A percentile compares a stretch with the other conserved stretches of the same genome.
phyloP scores from a whole-genome alignment of 2,888 invertebrate genomes.

The Caenorhabditis sp. region DNA sequence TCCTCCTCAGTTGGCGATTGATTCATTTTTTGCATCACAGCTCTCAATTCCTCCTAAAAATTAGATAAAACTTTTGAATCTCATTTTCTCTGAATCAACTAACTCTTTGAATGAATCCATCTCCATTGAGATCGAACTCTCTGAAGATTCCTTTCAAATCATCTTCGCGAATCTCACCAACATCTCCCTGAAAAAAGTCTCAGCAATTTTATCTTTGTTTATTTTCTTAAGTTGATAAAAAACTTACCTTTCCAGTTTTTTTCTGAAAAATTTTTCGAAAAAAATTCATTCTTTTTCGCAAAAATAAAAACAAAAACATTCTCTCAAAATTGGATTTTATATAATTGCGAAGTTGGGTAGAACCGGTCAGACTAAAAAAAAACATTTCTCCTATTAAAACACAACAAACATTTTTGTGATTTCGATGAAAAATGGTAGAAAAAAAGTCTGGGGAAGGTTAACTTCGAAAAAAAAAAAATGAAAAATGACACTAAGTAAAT shows the following conservation, averaged over 20 bases:
- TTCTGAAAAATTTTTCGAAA: neutral
- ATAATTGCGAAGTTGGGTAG: neutral
- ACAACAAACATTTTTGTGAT: neutral
- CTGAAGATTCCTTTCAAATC: constrained; percentile 68
- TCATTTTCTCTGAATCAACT: constrained; percentile 7
- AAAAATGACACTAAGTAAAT: neutral
- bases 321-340: neutral
- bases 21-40: constrained; percentile 71
- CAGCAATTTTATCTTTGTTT: neutral
- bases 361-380: neutral
- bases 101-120: constrained; percentile 67
- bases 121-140: constrained; percentile 70
- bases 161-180: constrained; percentile 68
- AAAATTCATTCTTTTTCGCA: neutral
- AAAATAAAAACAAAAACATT: neutral
- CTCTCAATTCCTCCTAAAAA: constrained; percentile 61
- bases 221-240: neutral
- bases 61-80: neutral
- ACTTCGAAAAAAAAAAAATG: no score
- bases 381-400: neutral
- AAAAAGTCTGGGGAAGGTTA: neutral
- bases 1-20: constrained; percentile 70
- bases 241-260: neutral
- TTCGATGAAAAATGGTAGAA: neutral
- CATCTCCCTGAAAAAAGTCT: constrained; percentile 42